These are phyloP conservation scores for Hydractinia symbiolongicarpus DNA, from an alignment of 30 jellyfish, hydroid and myxozoan species.

Conservation along the genomic window DNA sequence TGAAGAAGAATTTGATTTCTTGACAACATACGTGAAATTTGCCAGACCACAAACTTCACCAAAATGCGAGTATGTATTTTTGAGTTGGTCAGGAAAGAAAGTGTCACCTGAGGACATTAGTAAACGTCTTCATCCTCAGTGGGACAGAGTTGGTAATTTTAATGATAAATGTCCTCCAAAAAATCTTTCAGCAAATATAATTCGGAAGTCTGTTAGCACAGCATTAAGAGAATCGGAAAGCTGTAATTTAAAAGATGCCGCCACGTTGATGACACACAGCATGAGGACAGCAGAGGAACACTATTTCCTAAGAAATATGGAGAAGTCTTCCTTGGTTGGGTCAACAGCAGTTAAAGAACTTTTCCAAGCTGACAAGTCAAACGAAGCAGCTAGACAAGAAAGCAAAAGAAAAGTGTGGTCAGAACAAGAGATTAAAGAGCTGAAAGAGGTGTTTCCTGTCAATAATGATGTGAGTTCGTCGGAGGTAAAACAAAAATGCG, in stretches of 20 bases:
- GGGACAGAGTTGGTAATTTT: constrained; percentile 14
- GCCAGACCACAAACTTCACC: constrained; percentile 13
- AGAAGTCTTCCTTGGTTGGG: neutral
- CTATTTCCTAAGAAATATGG: constrained; percentile 10
- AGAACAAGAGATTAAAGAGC: neutral
- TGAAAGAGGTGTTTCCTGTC: neutral
- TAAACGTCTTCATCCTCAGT: constrained; percentile 10
- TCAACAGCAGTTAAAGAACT: constrained; percentile 4
- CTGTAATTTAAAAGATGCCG: constrained; percentile 7
- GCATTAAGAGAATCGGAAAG: constrained; percentile 8
- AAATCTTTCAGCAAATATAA: constrained; percentile 17
- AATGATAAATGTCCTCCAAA: constrained; percentile 3
- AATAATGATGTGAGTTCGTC: neutral
- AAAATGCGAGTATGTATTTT: constrained; percentile 10
- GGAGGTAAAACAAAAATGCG: neutral
- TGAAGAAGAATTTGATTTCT: neutral
- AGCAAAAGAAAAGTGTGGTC: constrained; percentile 13
- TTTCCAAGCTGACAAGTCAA: neutral
- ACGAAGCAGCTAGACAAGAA: neutral
- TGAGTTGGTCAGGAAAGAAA: constrained; percentile 21
- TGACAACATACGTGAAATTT: constrained; percentile 14
- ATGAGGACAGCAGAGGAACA: constrained; percentile 19
- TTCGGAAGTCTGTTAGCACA: constrained; percentile 18
- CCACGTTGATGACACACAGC: constrained; percentile 7
- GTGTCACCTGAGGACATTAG: constrained; percentile 7